phyloP scores from a whole-genome alignment of 2,797 vertebrate species.

The Crenuchus spilurus region DNA sequence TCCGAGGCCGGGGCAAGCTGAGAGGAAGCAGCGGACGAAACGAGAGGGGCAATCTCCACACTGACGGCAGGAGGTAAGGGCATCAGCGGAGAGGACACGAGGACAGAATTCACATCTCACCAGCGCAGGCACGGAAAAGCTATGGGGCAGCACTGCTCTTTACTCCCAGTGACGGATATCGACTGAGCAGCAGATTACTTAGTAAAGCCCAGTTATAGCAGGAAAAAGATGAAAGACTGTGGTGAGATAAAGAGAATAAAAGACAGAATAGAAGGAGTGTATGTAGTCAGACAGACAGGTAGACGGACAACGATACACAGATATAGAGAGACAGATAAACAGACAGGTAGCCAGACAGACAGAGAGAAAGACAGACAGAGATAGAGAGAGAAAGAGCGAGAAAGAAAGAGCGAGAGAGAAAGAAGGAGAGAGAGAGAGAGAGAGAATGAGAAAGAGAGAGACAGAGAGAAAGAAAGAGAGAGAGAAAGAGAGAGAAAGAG shows the following conservation, averaged over 20 bases:
- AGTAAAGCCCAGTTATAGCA: conserved; percentile 27
- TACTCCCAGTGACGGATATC: conserved; percentile 3
- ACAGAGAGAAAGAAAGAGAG: not conserved
- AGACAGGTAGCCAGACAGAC: not conserved
- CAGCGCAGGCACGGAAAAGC: conserved; percentile 43
- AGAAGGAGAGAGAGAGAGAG: not conserved
- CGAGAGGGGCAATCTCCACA: conserved; percentile 41
- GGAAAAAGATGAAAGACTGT: not conserved
- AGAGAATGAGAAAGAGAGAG: not conserved
- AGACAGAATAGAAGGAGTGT: not conserved
- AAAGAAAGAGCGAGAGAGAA: not conserved
- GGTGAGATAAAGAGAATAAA: conserved; percentile 3
- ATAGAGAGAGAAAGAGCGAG: not conserved
- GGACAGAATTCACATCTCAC: conserved; percentile 42
- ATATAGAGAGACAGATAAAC: not conserved
- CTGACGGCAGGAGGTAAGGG: conserved; percentile 45
- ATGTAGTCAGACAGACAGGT: not conserved
- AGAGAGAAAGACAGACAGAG: not conserved
- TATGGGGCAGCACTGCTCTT: conserved; percentile 33
- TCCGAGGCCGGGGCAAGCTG: conserved; percentile 39
- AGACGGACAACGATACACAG: too few relatives aligned
- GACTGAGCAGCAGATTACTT: conserved; percentile 47
- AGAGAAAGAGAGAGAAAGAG: too few relatives aligned
- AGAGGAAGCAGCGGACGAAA: conserved; percentile 39
- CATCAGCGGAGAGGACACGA: conserved; percentile 30